Base-by-base conservation (phyloP, 2,797 vertebrate species). In the Spinus pinus region DNA sequence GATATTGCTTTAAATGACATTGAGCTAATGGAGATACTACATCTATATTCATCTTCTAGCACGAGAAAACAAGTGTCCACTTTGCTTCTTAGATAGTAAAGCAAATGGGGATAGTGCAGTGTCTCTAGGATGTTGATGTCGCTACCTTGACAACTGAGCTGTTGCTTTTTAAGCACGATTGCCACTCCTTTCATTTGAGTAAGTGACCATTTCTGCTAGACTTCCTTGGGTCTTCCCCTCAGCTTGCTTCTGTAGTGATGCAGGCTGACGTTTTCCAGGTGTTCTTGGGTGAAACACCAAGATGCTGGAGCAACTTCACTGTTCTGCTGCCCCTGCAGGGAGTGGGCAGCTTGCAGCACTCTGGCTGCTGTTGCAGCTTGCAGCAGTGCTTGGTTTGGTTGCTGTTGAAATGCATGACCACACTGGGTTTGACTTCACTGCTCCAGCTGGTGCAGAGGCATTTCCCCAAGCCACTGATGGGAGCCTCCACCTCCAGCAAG, bases 261-360 rank as follows among this genome's bases (percentile, higher is more conserved):
- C 12, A 22, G 16, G 10, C 66, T 35, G 65, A 9, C 2, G 0
- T 33, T 73, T 75, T 46, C 70, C 22, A 44, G 13, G n/a, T 31
- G 30, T 74, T 73, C 14, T 22, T 8, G 44, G n/a, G 30, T 33
- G 37, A 19, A 21, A 8, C 44, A 58, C 19, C 6, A 3, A 20
- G 53, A 3, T 46, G 10, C 33, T 78, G 0, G 0, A 31, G 39
- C 18, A 42, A 8, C 41, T 42, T 19, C 5, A 2, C 1, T 14
- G 42, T 37, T 78, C n/a, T 44, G 44, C 58, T 75, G 78, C 51
- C 65, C n/a, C n/a, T 56, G 54, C 54, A 56, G n/a, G 54, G 54
- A 56, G 54, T 11, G n/a, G n/a, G n/a, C n/a, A 46, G 46, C 46
- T 46, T 46, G 46, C 46, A 2, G 39, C 19, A 9, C 17, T n/a